These are phyloP conservation scores for Vollenhovia emeryi DNA, from an alignment of 1,140 invertebrate genomes.

Conservation along the genomic window DNA sequence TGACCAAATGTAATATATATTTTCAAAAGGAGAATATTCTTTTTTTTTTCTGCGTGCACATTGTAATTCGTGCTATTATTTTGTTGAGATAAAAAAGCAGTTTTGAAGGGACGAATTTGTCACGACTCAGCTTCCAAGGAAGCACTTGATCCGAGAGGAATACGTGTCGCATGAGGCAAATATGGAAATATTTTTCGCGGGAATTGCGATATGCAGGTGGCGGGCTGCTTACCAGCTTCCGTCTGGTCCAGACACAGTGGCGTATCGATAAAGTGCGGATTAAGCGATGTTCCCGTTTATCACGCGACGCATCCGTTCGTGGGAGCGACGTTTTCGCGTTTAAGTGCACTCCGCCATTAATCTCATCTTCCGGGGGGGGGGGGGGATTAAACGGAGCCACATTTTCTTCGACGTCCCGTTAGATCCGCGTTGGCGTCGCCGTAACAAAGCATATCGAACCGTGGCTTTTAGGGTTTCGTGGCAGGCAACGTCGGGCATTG, in stretches of 20 bases:
- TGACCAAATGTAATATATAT: too few species aligned
- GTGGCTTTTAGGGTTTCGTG: background rate
- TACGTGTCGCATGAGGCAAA: background rate
- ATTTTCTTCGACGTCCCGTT: background rate
- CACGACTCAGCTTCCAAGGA: slow-evolving; percentile 9
- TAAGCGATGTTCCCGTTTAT: slow-evolving; percentile 49
- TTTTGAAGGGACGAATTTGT: background rate
- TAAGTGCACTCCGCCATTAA: slow-evolving; percentile 59
- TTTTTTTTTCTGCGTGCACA: too few species aligned
- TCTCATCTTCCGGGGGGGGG: background rate
- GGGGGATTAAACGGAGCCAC: background rate
- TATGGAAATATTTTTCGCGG: slow-evolving; percentile 22
- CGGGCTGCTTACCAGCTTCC: slow-evolving; percentile 53
- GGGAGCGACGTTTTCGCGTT: background rate
- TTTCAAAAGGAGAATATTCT: too few species aligned
- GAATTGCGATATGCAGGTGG: slow-evolving; percentile 31
- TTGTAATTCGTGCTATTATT: background rate
- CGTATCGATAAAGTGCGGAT: slow-evolving; percentile 59
- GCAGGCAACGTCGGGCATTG: background rate
- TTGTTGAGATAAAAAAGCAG: background rate
- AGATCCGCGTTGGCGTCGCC: background rate
- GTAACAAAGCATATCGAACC: background rate
- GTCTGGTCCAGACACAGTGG: slow-evolving; percentile 59
- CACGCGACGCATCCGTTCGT: background rate
- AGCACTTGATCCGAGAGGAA: slow-evolving; percentile 17